phyloP scores from a whole-genome alignment of 2,888 invertebrate species.

The Brachypalpus laphriformis region DNA sequence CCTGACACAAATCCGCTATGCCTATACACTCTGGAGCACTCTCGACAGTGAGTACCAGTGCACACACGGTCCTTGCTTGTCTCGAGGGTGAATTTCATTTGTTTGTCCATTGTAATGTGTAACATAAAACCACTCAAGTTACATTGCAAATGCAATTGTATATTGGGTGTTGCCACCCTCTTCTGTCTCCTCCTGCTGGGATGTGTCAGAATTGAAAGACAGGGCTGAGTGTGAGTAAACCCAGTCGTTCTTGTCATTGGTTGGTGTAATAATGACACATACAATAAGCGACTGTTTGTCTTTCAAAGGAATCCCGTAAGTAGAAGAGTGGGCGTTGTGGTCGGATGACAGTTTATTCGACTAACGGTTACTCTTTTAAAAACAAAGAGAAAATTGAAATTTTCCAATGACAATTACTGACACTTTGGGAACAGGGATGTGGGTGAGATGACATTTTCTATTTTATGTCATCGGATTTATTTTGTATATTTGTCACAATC shows the following conservation, averaged over 20 bases:
- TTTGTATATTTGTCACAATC: not conserved
- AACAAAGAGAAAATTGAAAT: too few species aligned
- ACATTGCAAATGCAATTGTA: constrained; percentile 24
- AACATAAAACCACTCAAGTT: constrained; percentile 27
- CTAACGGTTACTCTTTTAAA: not conserved
- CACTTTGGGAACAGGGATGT: too few species aligned
- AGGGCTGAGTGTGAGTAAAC: not conserved
- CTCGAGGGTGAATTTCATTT: constrained; percentile 16
- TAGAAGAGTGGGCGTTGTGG: not conserved
- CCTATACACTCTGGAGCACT: not conserved
- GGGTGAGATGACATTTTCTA: too few species aligned
- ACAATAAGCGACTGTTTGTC: constrained; percentile 2
- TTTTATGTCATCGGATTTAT: not conserved
- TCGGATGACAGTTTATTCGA: not conserved
- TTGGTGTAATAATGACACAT: constrained; percentile 20
- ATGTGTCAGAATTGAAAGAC: constrained; percentile 3
- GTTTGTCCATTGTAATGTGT: constrained; percentile 27
- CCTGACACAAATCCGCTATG: not conserved
- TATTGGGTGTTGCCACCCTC: not conserved
- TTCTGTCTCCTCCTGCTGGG: not conserved
- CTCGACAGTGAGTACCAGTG: not conserved
- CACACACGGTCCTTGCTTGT: not conserved
- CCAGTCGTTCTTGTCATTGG: not conserved
- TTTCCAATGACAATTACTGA: constrained; percentile 1
- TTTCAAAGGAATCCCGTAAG: not conserved